Base-by-base conservation (phyloP, 2,797 vertebrate genomes). In the Myripristis jacobus region DNA sequence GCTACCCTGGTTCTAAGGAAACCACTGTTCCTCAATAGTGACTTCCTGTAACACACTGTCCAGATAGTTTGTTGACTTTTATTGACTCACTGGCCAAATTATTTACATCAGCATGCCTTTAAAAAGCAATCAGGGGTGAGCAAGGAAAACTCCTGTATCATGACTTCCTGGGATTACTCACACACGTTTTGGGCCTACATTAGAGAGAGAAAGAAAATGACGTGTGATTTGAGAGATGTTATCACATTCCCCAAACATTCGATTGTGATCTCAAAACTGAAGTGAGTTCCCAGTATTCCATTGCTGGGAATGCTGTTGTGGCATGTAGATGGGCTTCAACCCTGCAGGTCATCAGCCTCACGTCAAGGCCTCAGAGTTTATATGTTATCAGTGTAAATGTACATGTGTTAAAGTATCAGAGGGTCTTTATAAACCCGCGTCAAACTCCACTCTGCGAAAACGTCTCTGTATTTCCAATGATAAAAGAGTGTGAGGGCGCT, bases 181-280 rank as follows among this genome's bases (percentile, higher is more conserved):
- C 66, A 75, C 13, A 43, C 15, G 3, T n/a, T n/a, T n/a, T n/a
- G n/a, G n/a, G 16, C 4, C 16, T 43, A 43, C 12, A 43, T 15
- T 43, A 43, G 41, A 43, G 41, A 43, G 4, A 15, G 13, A 47
- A 38, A 46, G 72, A 58, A 44, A 76, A 58, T 65, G 29, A 31
- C 6, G 7, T 31, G 27, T 5, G 53, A n/a, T 67, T 44, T 38
- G 44, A 61, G 48, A 59, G 62, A 25, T 38, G 61, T 66, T n/a
- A 50, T 13, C n/a, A 15, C 25, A 62, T 73, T 77, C 48, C 64
- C 56, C 8, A 60, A 79, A 77, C 2, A 15, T 51, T 12, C 31
- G 52, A 54, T 64, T 70, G 27, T 60, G 51, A 63, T 83, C 62
- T 70, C 70, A 67, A 83, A 73, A 47, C n/a, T 18, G 31, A 75